Evolutionary conservation across 2,113 vertebrate species (phyloP).

Genomic region (Cryptotis parvus): DNA sequence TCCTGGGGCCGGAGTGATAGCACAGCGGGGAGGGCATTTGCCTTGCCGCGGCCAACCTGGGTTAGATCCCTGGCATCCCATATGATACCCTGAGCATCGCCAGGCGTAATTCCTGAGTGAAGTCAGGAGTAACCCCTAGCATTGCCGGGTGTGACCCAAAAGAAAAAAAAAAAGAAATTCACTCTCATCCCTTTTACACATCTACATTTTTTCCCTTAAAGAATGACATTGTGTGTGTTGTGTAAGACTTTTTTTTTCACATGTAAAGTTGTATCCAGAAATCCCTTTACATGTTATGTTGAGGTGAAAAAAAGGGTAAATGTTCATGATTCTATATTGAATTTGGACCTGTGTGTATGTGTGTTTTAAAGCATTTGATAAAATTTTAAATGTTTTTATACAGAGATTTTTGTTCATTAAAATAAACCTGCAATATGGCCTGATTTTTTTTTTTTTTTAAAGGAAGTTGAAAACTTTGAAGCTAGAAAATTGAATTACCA

Average conservation of each 20-base stretch:
- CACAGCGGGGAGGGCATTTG: no score
- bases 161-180: no score
- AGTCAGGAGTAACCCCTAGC: no score
- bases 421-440: constrained; percentile 61
- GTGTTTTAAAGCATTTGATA: constrained; percentile 73
- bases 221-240: not conserved
- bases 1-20: no score
- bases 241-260: constrained; percentile 41
- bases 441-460: constrained; percentile 76
- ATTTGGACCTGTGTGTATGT: constrained; percentile 52
- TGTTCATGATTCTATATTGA: constrained; percentile 66
- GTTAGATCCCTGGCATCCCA: no score
- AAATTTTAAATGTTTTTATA: constrained; percentile 74
- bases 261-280: constrained; percentile 69
- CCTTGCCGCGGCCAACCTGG: no score
- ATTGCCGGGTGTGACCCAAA: no score
- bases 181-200: no score
- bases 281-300: constrained; percentile 48
- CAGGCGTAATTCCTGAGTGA: no score
- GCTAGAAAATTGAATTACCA: constrained; percentile 45
- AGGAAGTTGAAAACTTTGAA: constrained; percentile 66
- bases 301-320: constrained; percentile 51
- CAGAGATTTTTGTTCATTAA: constrained; percentile 76
- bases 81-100: no score
- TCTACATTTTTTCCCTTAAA: constrained; percentile 57